These are phyloP conservation scores for Actinia tenebrosa DNA, from an alignment of 64 coral and sea anemone genomes.

Conservation along the genomic window DNA sequence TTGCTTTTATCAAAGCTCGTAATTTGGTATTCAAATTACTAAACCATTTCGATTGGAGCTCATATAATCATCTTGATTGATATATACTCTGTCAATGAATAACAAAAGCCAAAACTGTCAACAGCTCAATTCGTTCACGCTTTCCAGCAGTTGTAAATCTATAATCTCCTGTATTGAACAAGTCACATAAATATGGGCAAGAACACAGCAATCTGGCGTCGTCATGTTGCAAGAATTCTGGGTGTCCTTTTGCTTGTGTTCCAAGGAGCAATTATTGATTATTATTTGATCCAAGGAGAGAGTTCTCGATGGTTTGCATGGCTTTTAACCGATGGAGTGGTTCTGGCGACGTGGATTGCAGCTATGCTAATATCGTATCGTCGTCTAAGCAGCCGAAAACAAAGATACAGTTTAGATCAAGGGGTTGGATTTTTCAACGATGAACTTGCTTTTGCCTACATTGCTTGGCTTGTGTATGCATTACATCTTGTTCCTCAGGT, in stretches of 20 bases:
- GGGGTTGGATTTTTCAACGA: conserved; percentile 30
- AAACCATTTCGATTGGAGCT: too few species aligned
- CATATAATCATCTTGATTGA: too few species aligned
- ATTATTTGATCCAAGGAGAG: conserved; percentile 54
- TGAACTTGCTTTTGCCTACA: conserved; percentile 62
- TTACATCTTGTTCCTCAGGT: conserved; percentile 85
- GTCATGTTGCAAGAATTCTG: conserved; percentile 49
- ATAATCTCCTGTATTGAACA: neutral
- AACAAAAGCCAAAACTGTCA: too few species aligned
- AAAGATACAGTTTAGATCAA: neutral
- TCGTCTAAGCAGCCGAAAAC: conserved; percentile 13
- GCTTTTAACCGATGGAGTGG: conserved; percentile 54
- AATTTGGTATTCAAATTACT: too few species aligned
- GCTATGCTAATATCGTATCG: conserved; percentile 66
- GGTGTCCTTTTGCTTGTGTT: conserved; percentile 41
- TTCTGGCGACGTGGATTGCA: conserved; percentile 48
- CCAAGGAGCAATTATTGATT: conserved; percentile 67
- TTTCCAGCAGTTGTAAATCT: neutral
- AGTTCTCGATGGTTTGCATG: conserved; percentile 47
- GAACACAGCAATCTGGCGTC: conserved; percentile 44
- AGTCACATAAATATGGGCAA: conserved; percentile 18
- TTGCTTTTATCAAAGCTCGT: too few species aligned
- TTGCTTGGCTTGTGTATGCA: conserved; percentile 84
- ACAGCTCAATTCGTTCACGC: neutral
- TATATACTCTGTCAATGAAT: too few species aligned